Percentiles rank a stretch among this genome's conserved stretches.
Conservation (phyloP, 2,888 invertebrate species). For the Theretra japonica region DNA sequence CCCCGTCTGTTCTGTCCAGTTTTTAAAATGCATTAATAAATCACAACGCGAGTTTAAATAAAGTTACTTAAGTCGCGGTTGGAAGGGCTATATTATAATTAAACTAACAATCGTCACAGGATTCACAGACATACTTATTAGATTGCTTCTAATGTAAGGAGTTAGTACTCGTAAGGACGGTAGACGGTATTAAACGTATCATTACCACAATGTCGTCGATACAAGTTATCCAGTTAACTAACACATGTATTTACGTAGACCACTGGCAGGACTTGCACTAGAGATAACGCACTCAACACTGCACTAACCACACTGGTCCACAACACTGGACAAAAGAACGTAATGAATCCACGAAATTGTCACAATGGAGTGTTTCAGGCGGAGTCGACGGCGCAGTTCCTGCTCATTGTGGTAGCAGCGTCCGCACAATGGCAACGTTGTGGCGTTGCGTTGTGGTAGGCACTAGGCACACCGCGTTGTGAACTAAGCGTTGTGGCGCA, state of each 20-base stretch:
- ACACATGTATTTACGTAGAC: constrained; percentile 37
- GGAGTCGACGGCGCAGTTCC: constrained; percentile 70
- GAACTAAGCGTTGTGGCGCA: constrained; percentile 35
- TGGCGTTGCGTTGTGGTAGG: no score
- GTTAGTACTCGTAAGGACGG: neutral
- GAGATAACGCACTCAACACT: constrained; percentile 7
- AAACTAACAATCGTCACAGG: no score
- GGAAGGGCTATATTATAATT: no score
- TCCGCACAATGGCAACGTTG: constrained; percentile 28
- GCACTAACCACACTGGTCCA: constrained; percentile 41
- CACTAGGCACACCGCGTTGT: no score
- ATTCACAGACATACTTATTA: neutral
- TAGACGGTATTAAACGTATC: neutral
- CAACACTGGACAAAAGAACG: constrained; percentile 51
- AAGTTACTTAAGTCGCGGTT: neutral
- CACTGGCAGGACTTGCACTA: constrained; percentile 37
- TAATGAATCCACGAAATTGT: constrained; percentile 48
- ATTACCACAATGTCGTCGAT: neutral
- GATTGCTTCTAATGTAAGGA: neutral
- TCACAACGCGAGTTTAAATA: neutral
- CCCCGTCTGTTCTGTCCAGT: neutral
- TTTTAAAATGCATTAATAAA: neutral
- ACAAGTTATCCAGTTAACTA: neutral
- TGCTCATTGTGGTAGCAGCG: constrained; percentile 64
- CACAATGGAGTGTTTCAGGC: constrained; percentile 52